Conservation (phyloP, 2,113 vertebrate genomes). For the Tragelaphus strepsiceros region DNA sequence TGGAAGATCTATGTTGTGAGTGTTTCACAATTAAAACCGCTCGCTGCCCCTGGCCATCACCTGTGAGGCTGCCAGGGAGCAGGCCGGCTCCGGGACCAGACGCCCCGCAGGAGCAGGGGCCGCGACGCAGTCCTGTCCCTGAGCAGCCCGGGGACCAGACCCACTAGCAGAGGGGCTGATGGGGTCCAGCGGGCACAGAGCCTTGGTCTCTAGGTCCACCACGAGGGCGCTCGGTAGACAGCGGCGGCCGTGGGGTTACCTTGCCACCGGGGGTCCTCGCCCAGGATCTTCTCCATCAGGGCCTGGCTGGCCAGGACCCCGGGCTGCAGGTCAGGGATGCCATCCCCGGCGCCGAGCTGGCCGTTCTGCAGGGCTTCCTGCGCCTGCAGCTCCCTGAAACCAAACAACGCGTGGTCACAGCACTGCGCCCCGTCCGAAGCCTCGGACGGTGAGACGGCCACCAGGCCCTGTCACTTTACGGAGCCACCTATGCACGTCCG, state of each 20-base stretch:
- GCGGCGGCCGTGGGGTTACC: conserved; percentile 47
- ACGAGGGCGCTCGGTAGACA: rapidly evolving
- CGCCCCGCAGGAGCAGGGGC: background rate
- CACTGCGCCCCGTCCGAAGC: rapidly evolving
- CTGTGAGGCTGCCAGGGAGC: background rate
- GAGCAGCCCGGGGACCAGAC: too few relatives aligned
- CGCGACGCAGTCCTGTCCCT: rapidly evolving
- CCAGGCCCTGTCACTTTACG: background rate
- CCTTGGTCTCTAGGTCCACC: background rate
- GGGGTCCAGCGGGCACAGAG: rapidly evolving
- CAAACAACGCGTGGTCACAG: background rate
- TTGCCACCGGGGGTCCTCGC: conserved; percentile 94
- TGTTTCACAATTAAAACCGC: background rate
- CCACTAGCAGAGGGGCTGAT: rapidly evolving
- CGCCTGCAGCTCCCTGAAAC: conserved; percentile 91
- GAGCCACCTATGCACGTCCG: background rate
- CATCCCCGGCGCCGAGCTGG: conserved; percentile 86
- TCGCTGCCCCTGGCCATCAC: background rate
- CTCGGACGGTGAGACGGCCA: rapidly evolving
- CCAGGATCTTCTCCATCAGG: conserved; percentile 93
- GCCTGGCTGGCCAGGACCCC: conserved; percentile 93
- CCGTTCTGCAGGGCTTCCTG: conserved; percentile 93
- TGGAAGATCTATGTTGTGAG: background rate
- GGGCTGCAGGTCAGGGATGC: conserved; percentile 89
- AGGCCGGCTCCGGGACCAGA: rapidly evolving